These are phyloP conservation scores for Lasius fuliginosus DNA, from an alignment of 2,888 invertebrate species.

Conservation along the genomic window DNA sequence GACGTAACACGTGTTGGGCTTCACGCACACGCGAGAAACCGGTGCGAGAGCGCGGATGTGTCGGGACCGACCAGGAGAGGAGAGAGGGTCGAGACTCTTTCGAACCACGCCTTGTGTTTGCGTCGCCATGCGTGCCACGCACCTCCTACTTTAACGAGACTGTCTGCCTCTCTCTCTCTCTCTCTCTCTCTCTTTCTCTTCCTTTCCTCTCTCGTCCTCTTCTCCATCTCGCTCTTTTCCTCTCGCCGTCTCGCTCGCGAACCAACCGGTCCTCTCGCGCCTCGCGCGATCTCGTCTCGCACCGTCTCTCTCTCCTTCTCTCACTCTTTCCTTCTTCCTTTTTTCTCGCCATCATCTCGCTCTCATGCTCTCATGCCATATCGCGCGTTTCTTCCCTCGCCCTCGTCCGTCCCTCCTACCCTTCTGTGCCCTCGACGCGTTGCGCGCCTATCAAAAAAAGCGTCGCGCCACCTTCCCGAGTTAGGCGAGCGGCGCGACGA, in stretches of 20 bases:
- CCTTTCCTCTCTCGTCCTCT: not conserved
- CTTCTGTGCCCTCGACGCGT: not conserved
- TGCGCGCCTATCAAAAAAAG: conserved; percentile 44
- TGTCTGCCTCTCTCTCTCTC: conserved; percentile 68
- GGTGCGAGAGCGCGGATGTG: conserved; percentile 57
- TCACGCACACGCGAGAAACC: conserved; percentile 36
- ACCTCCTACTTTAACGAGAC: conserved; percentile 83
- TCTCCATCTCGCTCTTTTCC: conserved; percentile 12
- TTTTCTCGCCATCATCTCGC: not conserved
- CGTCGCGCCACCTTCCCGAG: conserved; percentile 40
- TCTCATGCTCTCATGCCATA: conserved; percentile 18
- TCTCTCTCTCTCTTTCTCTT: conserved; percentile 8
- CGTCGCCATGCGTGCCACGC: conserved; percentile 85
- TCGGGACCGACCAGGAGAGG: conserved; percentile 41
- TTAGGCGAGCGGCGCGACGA: conserved; percentile 16
- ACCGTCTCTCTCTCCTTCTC: conserved; percentile 31
- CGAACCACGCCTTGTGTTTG: conserved; percentile 84
- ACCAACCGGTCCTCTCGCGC: conserved; percentile 43
- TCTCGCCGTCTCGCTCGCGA: conserved; percentile 42
- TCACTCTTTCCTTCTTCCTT: not conserved
- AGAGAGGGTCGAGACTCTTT: conserved; percentile 76
- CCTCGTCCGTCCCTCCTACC: not conserved
- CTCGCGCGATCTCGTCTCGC: conserved; percentile 35
- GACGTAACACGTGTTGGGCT: conserved; percentile 72
- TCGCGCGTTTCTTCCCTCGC: conserved; percentile 19